Evolutionary conservation across 2,888 invertebrate genomes (phyloP).

Genomic region (Antheraea yamamai): DNA sequence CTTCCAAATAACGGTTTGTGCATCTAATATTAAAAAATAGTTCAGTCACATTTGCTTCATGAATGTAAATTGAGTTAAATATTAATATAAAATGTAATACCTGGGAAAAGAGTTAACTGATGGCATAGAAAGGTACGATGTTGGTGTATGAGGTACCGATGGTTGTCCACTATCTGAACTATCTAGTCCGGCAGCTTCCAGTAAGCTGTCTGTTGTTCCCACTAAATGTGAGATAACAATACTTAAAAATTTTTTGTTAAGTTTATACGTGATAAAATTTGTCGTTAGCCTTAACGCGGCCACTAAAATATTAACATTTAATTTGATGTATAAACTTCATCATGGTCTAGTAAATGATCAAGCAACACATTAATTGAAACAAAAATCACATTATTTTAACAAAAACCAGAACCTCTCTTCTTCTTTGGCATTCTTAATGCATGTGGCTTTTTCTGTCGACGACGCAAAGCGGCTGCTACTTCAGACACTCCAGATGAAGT

Average conservation of each 20-base stretch:
- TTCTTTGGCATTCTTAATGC: conserved; percentile 73
- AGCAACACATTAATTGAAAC: background rate
- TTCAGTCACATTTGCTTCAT: background rate
- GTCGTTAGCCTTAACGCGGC: too few species aligned
- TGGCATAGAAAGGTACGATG: conserved; percentile 93
- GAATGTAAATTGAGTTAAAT: background rate
- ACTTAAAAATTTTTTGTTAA: background rate
- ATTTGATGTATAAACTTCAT: too few species aligned
- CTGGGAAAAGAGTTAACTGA: conserved; percentile 93
- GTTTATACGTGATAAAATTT: background rate
- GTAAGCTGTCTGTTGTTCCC: conserved; percentile 72
- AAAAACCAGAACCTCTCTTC: conserved; percentile 52
- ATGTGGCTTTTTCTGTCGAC: conserved; percentile 71
- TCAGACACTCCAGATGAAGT: conserved; percentile 74
- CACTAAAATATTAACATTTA: background rate
- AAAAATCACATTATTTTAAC: background rate
- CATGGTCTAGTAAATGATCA: too few species aligned
- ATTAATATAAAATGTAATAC: conserved; percentile 45
- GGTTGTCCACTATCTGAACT: conserved; percentile 73
- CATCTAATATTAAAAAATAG: background rate
- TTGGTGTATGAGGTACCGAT: conserved; percentile 82
- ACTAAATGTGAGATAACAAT: conserved; percentile 46
- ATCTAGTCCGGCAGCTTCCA: conserved; percentile 72
- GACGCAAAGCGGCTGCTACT: conserved; percentile 65
- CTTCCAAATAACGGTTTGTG: background rate